Evolutionary conservation across 2,113 vertebrate species (phyloP).

Genomic region (Phalacrocorax aristotelis): DNA sequence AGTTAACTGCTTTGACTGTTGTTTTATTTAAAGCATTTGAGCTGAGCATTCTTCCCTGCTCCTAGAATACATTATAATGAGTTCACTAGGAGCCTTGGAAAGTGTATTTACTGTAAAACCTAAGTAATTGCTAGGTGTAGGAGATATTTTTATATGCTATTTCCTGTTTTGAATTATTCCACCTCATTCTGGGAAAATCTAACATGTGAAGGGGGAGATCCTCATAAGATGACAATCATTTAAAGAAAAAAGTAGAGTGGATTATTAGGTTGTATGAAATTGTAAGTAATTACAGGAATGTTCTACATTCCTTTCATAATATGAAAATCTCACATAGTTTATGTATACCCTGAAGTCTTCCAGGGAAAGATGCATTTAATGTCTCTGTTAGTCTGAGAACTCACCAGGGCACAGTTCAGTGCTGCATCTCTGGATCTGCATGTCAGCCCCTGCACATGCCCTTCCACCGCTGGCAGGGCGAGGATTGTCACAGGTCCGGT

Average conservation of each 20-base stretch:
- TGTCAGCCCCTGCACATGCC: conserved; percentile 87
- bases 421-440: conserved; percentile 88
- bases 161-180: neutral
- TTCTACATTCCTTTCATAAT: neutral
- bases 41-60: neutral
- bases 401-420: conserved; percentile 84
- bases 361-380: neutral
- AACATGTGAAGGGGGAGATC: neutral
- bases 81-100: neutral
- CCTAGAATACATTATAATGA: neutral
- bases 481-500: conserved; percentile 91
- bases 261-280: neutral
- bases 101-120: neutral
- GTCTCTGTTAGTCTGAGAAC: neutral
- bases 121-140: neutral
- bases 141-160: neutral
- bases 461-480: conserved; percentile 84
- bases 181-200: neutral
- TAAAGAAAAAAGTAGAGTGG: neutral
- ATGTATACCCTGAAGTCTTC: rapidly evolving
- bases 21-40: neutral
- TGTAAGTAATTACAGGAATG: neutral
- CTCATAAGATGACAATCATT: neutral
- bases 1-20: neutral
- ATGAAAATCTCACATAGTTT: rapidly evolving